These are phyloP conservation scores for Chaenogobius annularis DNA, from an alignment of 2,113 vertebrate species.

Conservation along the genomic window DNA sequence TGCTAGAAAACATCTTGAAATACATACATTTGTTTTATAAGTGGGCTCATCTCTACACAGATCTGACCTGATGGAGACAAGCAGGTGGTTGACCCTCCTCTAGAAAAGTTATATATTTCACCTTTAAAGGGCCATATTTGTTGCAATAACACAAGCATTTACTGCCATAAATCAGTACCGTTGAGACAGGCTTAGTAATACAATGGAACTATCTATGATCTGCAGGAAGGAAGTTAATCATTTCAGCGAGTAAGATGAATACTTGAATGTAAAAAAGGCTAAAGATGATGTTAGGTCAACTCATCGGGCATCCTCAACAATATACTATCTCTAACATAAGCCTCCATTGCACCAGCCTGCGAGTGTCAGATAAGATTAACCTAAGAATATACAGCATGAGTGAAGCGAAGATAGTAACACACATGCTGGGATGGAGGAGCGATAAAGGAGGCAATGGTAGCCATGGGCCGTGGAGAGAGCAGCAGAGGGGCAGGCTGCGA, in stretches of 20 bases:
- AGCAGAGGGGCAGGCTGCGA: slow-evolving; percentile 38
- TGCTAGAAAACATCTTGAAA: too few species aligned
- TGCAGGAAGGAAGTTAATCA: not conserved
- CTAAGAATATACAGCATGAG: slow-evolving; percentile 38
- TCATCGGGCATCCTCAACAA: slow-evolving; percentile 29
- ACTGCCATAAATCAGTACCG: not conserved
- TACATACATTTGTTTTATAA: too few species aligned
- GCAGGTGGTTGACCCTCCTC: too few species aligned
- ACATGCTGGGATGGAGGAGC: slow-evolving; percentile 40
- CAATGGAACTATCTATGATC: not conserved
- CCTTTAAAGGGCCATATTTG: too few species aligned
- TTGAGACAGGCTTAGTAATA: not conserved
- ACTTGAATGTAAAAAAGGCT: slow-evolving; percentile 3
- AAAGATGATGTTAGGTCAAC: slow-evolving; percentile 19
- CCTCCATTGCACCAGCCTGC: slow-evolving; percentile 34
- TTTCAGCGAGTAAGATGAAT: not conserved
- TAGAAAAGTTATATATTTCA: too few species aligned
- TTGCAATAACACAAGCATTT: too few species aligned
- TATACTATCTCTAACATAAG: slow-evolving; percentile 17
- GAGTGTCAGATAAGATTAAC: slow-evolving; percentile 56
- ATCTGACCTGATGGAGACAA: too few species aligned
- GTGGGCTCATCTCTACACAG: too few species aligned
- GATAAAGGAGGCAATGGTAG: slow-evolving; percentile 62
- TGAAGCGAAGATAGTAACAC: slow-evolving; percentile 44
- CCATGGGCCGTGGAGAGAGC: slow-evolving; percentile 31